A percentile compares a stretch with the other conserved stretches of the same genome.
phyloP scores from a whole-genome alignment of 2,888 invertebrate species.

The Drosophila emarginata region DNA sequence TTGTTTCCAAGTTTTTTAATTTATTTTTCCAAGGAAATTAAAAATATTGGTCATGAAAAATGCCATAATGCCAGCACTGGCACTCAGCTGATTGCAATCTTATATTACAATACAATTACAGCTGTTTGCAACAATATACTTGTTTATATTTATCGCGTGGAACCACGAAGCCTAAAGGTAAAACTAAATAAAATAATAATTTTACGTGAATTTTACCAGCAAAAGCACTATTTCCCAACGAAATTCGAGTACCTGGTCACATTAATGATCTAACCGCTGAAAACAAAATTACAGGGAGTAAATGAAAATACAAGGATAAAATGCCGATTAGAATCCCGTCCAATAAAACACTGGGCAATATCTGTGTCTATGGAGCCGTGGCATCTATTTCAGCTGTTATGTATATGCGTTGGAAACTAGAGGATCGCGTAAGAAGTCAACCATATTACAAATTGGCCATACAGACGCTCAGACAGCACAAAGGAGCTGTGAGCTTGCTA shows the following conservation, averaged over 20 bases:
- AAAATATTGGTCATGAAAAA: not conserved
- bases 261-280: slow-evolving; percentile 20
- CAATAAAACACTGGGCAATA: slow-evolving; percentile 85
- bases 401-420: slow-evolving; percentile 83
- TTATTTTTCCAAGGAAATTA: not conserved
- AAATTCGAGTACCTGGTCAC: slow-evolving; percentile 15
- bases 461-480: slow-evolving; percentile 83
- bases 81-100: not conserved
- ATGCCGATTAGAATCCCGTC: slow-evolving; percentile 76
- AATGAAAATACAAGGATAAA: slow-evolving; percentile 9
- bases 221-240: not conserved
- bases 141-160: no score
- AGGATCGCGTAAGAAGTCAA: slow-evolving; percentile 84
- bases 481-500: slow-evolving; percentile 85
- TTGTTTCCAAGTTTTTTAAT: no score
- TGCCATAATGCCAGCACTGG: not conserved
- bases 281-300: slow-evolving; percentile 40
- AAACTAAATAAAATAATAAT: no score
- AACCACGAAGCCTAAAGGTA: not conserved
- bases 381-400: slow-evolving; percentile 80
- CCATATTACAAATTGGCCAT: slow-evolving; percentile 87
- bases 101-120: no score
- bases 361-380: slow-evolving; percentile 86
- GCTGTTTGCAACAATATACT: no score
- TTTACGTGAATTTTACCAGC: no score